Evolutionary conservation across 2,797 vertebrate genomes (phyloP).

Genomic region (Dipus sagitta): DNA sequence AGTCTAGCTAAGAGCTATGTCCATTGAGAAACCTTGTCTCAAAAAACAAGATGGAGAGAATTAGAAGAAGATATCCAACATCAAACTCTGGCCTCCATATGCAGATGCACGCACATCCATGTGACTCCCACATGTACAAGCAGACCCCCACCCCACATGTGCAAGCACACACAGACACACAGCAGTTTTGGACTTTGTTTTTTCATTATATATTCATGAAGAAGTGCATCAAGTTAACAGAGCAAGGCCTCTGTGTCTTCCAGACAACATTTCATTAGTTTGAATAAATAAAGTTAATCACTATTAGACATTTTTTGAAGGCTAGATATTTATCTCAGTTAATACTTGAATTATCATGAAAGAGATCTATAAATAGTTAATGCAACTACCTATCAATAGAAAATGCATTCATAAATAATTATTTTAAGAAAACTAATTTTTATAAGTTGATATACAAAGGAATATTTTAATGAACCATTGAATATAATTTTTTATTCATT

Average conservation of each 20-base stretch:
- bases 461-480: not conserved
- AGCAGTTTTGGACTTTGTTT: too few species aligned
- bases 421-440: not conserved
- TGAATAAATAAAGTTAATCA: not conserved
- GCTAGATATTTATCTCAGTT: not conserved
- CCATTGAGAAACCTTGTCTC: too few species aligned
- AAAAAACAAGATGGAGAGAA: too few species aligned
- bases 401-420: not conserved
- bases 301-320: not conserved
- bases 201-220: too few species aligned
- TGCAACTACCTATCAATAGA: not conserved
- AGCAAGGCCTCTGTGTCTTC: not conserved
- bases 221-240: not conserved
- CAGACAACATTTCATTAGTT: not conserved
- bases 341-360: constrained; percentile 41
- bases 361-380: not conserved
- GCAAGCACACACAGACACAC: too few species aligned
- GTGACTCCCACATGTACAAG: not conserved
- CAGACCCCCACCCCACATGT: not conserved
- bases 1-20: too few species aligned
- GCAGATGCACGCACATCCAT: not conserved
- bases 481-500: not conserved
- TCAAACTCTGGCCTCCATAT: too few species aligned
- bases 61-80: too few species aligned
- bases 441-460: not conserved